These are phyloP conservation scores for Hyaena hyaena DNA, from an alignment of 2,113 vertebrate species.

Conservation along the genomic window DNA sequence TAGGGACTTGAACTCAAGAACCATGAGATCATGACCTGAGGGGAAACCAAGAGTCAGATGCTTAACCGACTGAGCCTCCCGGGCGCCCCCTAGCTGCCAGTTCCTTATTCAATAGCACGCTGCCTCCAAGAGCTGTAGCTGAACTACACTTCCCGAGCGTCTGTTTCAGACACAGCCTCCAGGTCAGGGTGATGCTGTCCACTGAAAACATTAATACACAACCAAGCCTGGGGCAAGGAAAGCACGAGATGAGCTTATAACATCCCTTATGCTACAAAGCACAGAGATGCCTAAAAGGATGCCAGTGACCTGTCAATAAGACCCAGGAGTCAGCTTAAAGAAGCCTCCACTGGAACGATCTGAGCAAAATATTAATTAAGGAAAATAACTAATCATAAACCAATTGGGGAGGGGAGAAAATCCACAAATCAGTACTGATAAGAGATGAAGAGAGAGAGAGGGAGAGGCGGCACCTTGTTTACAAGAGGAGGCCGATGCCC, in stretches of 20 bases:
- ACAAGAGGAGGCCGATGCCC: not conserved
- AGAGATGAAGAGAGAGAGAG: not conserved
- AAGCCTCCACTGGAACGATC: not conserved
- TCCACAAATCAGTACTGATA: not conserved
- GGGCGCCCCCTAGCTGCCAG: not conserved
- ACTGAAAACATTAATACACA: not conserved
- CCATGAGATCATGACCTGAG: too few relatives aligned
- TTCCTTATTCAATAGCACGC: not conserved
- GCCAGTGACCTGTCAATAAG: not conserved
- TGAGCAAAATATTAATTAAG: not conserved
- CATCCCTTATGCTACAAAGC: not conserved
- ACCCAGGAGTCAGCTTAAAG: not conserved
- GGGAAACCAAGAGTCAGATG: too few relatives aligned
- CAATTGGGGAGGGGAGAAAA: not conserved
- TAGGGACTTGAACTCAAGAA: too few relatives aligned
- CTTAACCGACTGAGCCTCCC: too few relatives aligned
- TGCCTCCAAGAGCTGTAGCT: not conserved
- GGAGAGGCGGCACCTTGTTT: not conserved
- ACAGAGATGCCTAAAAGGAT: not conserved
- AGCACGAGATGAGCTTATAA: not conserved
- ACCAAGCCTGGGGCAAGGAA: not conserved
- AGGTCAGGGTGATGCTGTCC: not conserved
- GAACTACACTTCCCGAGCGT: not conserved
- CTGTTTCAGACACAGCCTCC: not conserved
- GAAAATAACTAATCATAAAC: conserved; percentile 1